Conservation (phyloP, 2,797 vertebrate species). For the Knipowitschia caucasica region DNA sequence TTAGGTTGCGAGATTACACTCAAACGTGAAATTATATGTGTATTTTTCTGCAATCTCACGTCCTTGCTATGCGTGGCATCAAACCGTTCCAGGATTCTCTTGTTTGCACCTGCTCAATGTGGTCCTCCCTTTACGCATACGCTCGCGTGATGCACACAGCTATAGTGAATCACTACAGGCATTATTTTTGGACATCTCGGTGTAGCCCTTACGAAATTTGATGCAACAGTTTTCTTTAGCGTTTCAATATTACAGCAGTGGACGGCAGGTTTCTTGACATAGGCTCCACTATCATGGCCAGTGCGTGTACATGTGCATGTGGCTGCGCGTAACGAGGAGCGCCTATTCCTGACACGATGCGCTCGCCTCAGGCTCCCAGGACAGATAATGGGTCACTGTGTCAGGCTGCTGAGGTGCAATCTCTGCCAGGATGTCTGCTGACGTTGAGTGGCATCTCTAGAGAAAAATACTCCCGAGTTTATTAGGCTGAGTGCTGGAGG, state of each 20-base stretch:
- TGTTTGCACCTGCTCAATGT: conserved; percentile 43
- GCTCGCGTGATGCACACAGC: conserved; percentile 8
- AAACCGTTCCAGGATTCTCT: conserved; percentile 19
- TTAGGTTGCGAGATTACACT: not conserved
- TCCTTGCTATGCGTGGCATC: conserved; percentile 6
- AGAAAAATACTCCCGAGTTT: conserved; percentile 19
- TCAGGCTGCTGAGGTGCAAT: conserved; percentile 61
- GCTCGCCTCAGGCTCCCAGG: conserved; percentile 57
- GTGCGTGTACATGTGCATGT: conserved; percentile 45
- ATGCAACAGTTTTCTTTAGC: not conserved
- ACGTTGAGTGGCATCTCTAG: conserved; percentile 38
- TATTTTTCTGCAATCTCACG: not conserved
- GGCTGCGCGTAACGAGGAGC: conserved; percentile 47
- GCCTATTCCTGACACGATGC: conserved; percentile 54
- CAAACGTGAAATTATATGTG: not conserved
- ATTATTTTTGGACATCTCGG: not conserved
- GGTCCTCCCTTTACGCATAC: conserved; percentile 33
- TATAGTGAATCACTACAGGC: not conserved
- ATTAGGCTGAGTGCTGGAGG: conserved; percentile 16
- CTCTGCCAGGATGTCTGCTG: conserved; percentile 53
- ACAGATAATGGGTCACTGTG: conserved; percentile 77
- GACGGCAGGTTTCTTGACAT: conserved; percentile 40
- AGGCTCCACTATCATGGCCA: conserved; percentile 50
- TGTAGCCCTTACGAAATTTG: not conserved
- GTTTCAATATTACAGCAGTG: conserved; percentile 58